Evolutionary conservation across 92 coral and sea anemone genomes (phyloP).

Genomic region (Actinernus sp.): DNA sequence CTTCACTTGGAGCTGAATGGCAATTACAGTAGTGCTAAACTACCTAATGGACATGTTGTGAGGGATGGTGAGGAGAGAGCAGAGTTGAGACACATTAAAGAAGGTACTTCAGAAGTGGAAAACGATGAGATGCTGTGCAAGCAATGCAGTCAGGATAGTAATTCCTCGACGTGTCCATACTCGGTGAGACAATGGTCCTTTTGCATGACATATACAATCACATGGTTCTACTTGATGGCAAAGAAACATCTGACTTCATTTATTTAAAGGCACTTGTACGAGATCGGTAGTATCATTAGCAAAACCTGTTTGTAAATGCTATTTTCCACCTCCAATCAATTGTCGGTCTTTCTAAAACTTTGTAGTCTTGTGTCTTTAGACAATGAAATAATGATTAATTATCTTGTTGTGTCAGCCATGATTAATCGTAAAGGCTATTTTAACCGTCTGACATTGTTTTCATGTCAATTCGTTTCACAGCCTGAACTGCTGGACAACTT

Average conservation of each 20-base stretch:
- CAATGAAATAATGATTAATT: no score
- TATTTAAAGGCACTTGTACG: no score
- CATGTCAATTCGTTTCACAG: slow-evolving; percentile 40
- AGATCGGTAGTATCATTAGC: no score
- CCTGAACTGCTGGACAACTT: slow-evolving; percentile 89
- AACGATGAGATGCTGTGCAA: slow-evolving; percentile 63
- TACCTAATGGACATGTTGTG: slow-evolving; percentile 78
- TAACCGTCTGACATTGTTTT: no score
- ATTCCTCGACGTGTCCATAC: slow-evolving; percentile 72
- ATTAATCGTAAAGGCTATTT: no score
- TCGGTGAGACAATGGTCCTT: slow-evolving; percentile 52
- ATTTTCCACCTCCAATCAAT: no score
- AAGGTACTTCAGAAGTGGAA: slow-evolving; percentile 42
- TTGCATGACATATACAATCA: no score
- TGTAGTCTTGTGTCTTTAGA: background rate
- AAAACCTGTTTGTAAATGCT: no score
- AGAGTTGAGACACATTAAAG: slow-evolving; percentile 27
- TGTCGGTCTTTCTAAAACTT: no score
- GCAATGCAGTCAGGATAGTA: slow-evolving; percentile 82
- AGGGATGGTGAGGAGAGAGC: slow-evolving; percentile 32
- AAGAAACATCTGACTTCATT: no score
- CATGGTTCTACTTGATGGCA: no score
- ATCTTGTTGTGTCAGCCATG: no score
- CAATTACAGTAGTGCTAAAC: slow-evolving; percentile 25
- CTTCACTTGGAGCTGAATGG: slow-evolving; percentile 72